Base-by-base conservation (phyloP, 2,888 invertebrate genomes). In the Emesis russula region DNA sequence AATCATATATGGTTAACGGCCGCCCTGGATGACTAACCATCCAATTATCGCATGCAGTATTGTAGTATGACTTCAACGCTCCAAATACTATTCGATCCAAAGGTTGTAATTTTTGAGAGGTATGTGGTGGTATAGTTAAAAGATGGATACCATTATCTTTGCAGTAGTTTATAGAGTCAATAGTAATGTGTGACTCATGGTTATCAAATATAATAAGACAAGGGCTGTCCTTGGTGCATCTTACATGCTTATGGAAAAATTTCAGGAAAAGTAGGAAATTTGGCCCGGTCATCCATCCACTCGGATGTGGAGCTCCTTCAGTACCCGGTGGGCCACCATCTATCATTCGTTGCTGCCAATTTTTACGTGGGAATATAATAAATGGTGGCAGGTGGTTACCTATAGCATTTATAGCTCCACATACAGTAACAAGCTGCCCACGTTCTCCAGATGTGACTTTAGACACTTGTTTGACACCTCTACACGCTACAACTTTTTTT, bases 321-420 rank as follows among this genome's bases (percentile, higher is more conserved):
- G 80, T 75, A 38, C 84, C 84, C 71, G 95, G 86, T 53, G 96
- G 97, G 48, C 95, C 96, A 88, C 93, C 94, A 70, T 91, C 76
- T 9, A 97, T 73, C 96, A 97, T 96, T 68, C 95, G 92, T 41
- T 94, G 85, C 74, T 96, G 94, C 88, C 92, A 86, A 31, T 74
- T 78, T 25, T 74, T 74, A 13, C 81, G 71, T 44, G 81, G 85
- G 68, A 85, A 80, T 77, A 97, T 90, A n/a, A 97, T 92, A 68
- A 96, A 95, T 5, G 97, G 97, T 38, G 97, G 97, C 70, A 97
- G 83, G 31, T 86, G 88, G 84, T 94, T 95, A 53, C 97, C 97
- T 85, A 85, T 86, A 13, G 97, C 97, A 93, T 94, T 96, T 78
- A 97, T 96, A 73, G 41, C 73, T 25, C 73, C 38, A 44, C 73